These are phyloP conservation scores for Forbesichthys papilliferus DNA, from an alignment of 2,113 vertebrate genomes.

Conservation along the genomic window DNA sequence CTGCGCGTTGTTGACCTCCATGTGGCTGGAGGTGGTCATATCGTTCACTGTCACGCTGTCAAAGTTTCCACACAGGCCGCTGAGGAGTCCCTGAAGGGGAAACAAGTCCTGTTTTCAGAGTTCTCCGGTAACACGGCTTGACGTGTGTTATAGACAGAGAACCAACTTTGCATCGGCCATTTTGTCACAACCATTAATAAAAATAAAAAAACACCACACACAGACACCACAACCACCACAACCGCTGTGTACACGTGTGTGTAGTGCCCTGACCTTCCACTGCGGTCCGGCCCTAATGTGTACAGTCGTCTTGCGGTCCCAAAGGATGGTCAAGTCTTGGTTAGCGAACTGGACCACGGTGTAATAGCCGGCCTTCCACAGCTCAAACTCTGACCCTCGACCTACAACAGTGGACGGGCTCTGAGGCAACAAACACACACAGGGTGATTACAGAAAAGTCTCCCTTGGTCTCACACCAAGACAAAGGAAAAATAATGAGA, in stretches of 20 bases:
- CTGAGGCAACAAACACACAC: slow-evolving; percentile 50
- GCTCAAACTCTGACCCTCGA: slow-evolving; percentile 83
- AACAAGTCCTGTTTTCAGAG: neutral
- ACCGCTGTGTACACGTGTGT: neutral
- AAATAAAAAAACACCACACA: too few species aligned
- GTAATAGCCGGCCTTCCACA: slow-evolving; percentile 94
- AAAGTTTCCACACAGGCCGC: slow-evolving; percentile 96
- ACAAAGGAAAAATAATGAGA: neutral
- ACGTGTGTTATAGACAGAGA: too few species aligned
- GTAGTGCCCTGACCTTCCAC: slow-evolving; percentile 85
- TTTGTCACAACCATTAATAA: too few species aligned
- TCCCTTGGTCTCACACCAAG: neutral
- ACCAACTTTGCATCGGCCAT: too few species aligned
- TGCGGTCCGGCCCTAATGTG: slow-evolving; percentile 91
- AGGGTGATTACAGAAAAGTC: neutral
- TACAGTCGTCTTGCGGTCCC: slow-evolving; percentile 96
- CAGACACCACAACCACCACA: too few species aligned
- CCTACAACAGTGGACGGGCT: slow-evolving; percentile 78
- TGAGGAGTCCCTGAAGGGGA: slow-evolving; percentile 82
- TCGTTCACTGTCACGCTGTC: slow-evolving; percentile 97
- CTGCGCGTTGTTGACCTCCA: slow-evolving; percentile 96
- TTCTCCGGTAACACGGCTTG: too few species aligned
- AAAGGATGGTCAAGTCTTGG: slow-evolving; percentile 90
- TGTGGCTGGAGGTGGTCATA: slow-evolving; percentile 94
- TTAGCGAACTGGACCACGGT: slow-evolving; percentile 88